A percentile compares a stretch with the other conserved stretches of the same genome.
Evolutionary conservation across 2,888 invertebrate genomes (phyloP).

Genomic region (Mesorhabditis belari): DNA sequence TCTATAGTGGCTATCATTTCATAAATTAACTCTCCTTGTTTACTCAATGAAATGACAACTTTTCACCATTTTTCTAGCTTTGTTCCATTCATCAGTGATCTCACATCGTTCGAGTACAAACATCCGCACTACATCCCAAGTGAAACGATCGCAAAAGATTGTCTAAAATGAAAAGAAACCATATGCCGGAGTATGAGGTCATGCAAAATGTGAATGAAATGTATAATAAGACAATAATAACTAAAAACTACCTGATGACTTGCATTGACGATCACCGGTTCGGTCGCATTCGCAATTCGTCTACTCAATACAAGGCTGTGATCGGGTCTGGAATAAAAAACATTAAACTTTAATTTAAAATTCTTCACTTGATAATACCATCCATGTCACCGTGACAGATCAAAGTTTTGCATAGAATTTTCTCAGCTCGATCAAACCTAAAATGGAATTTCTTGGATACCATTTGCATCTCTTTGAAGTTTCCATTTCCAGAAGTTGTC

Average conservation of each 20-base stretch:
- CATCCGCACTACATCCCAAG: constrained; percentile 20
- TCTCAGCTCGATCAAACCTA: constrained; percentile 20
- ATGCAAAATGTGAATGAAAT: not conserved
- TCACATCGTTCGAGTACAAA: constrained; percentile 14
- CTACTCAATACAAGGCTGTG: constrained; percentile 14
- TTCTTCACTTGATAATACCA: constrained; percentile 10
- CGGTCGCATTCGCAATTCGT: constrained; percentile 8
- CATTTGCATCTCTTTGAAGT: not conserved
- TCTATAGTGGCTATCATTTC: too few species aligned
- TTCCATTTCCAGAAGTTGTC: not conserved
- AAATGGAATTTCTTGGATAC: constrained; percentile 1
- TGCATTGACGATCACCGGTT: not conserved
- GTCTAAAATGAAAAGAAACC: constrained; percentile 4
- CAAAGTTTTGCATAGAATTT: constrained; percentile 22
- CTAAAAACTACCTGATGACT: not conserved
- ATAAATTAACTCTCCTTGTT: too few species aligned
- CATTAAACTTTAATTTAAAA: not conserved
- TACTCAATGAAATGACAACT: too few species aligned
- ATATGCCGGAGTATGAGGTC: too few species aligned
- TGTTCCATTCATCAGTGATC: constrained; percentile 12
- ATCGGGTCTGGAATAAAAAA: constrained; percentile 6
- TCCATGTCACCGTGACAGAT: constrained; percentile 30
- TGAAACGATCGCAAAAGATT: constrained; percentile 18
- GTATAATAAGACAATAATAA: not conserved
- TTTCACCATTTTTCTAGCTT: not conserved